Percentiles rank a stretch among this genome's conserved stretches.
These are phyloP conservation scores for Melanotaenia duboulayi DNA, from an alignment of 2,113 vertebrate species.

Conservation along the genomic window DNA sequence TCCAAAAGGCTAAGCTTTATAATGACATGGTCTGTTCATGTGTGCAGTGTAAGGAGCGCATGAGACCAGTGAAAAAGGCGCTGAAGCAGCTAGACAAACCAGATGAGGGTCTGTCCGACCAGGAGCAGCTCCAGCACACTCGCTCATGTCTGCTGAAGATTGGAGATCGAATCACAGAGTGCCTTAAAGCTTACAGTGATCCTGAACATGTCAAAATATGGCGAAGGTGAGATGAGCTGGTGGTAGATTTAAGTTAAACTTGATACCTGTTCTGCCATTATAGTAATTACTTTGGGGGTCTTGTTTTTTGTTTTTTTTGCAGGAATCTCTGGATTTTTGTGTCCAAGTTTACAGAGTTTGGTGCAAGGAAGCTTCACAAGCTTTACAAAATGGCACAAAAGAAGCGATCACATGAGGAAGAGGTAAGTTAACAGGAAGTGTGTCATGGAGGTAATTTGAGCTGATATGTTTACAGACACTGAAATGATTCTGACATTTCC, in stretches of 20 bases:
- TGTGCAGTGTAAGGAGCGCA: constrained; percentile 95
- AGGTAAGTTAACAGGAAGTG: constrained; percentile 78
- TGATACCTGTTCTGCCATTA: not conserved
- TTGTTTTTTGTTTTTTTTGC: constrained; percentile 36
- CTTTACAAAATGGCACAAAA: constrained; percentile 99
- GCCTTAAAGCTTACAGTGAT: constrained; percentile 95
- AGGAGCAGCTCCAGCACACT: constrained; percentile 97
- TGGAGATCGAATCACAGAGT: constrained; percentile 96
- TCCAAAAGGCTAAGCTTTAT: not conserved
- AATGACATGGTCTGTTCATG: not conserved
- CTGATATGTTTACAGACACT: not conserved
- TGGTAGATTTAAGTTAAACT: not conserved
- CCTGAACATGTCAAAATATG: constrained; percentile 94
- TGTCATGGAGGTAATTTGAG: not conserved
- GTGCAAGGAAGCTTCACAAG: constrained; percentile 95
- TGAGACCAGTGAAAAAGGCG: constrained; percentile 98
- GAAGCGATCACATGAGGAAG: constrained; percentile 95
- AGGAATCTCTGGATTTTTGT: constrained; percentile 99
- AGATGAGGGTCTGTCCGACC: constrained; percentile 92
- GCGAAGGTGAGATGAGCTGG: constrained; percentile 84
- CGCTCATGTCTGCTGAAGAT: constrained; percentile 96
- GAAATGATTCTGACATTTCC: constrained; percentile 21
- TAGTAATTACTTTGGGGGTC: not conserved
- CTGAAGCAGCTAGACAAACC: constrained; percentile 98
- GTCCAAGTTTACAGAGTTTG: constrained; percentile 99